Evolutionary conservation across 2,797 vertebrate genomes (phyloP).

Genomic region (Neosilurus mollespiculum): DNA sequence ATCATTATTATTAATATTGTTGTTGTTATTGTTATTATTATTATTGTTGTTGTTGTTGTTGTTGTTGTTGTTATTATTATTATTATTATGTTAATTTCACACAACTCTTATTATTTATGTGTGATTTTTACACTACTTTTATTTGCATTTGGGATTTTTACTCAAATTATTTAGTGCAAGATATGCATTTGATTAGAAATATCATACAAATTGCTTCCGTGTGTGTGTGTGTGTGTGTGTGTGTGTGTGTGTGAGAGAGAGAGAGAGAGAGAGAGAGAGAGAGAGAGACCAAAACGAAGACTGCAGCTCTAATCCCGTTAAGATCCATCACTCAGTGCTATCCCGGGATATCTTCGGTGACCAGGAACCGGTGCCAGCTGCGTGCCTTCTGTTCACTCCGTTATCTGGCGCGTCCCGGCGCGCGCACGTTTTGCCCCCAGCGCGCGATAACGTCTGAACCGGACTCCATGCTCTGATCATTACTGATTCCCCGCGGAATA

Average conservation of each 20-base stretch:
- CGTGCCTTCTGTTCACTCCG: constrained; percentile 34
- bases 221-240: neutral
- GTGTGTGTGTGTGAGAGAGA: neutral
- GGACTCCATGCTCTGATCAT: constrained; percentile 66
- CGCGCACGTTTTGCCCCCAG: constrained; percentile 53
- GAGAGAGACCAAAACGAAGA: neutral
- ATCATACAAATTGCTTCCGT: no score
- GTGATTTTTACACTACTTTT: no score
- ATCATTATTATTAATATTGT: no score
- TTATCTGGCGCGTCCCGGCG: constrained; percentile 42
- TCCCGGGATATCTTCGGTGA: constrained; percentile 51
- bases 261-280: neutral
- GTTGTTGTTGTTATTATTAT: no score
- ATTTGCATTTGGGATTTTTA: no score
- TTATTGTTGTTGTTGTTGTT: no score
- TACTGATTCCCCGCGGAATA: constrained; percentile 66
- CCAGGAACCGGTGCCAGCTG: constrained; percentile 49
- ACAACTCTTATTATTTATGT: no score
- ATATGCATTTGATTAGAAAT: neutral
- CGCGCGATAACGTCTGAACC: constrained; percentile 64
- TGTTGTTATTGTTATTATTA: no score
- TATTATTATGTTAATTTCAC: no score
- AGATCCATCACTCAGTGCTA: constrained; percentile 31
- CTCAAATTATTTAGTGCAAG: no score
- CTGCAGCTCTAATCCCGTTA: neutral